A percentile compares a stretch with the other conserved stretches of the same genome.
Conservation (phyloP, 2,113 vertebrate genomes). For the Podiceps cristatus region DNA sequence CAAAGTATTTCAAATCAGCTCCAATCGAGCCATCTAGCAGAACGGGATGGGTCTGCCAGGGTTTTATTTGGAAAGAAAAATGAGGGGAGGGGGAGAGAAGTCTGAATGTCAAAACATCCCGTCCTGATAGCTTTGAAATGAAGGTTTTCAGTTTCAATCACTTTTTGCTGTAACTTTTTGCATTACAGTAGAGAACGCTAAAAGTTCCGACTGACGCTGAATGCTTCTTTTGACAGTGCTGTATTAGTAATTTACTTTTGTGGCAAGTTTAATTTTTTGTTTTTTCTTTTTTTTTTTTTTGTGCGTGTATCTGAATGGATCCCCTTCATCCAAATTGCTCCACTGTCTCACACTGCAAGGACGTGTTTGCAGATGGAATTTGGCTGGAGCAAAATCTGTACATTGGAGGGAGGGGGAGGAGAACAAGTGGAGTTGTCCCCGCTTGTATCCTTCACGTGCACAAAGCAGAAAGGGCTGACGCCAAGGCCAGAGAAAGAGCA, state of each 20-base stretch:
- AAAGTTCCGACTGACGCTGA: not conserved
- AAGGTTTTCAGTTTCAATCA: not conserved
- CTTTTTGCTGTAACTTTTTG: not conserved
- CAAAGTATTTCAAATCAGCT: not conserved
- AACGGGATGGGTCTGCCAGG: not conserved
- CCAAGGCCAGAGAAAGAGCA: not conserved
- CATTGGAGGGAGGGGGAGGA: not conserved
- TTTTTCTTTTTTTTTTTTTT: not conserved
- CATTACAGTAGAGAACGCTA: not conserved
- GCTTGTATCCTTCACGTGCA: not conserved
- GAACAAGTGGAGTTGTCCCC: not conserved
- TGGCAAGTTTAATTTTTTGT: not conserved
- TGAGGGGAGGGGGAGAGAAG: not conserved
- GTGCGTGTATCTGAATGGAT: not conserved
- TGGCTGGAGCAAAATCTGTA: not conserved
- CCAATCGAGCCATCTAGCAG: not conserved
- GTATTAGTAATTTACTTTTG: not conserved
- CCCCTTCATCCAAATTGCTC: not conserved
- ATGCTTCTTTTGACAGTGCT: not conserved
- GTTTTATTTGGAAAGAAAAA: conserved; percentile 13
- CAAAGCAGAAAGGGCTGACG: not conserved
- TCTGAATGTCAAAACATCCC: not conserved
- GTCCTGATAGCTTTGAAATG: not conserved
- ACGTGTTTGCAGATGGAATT: not conserved
- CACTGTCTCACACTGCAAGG: not conserved